phyloP scores from a whole-genome alignment of 2,888 invertebrate species.

The Cabera pusaria region DNA sequence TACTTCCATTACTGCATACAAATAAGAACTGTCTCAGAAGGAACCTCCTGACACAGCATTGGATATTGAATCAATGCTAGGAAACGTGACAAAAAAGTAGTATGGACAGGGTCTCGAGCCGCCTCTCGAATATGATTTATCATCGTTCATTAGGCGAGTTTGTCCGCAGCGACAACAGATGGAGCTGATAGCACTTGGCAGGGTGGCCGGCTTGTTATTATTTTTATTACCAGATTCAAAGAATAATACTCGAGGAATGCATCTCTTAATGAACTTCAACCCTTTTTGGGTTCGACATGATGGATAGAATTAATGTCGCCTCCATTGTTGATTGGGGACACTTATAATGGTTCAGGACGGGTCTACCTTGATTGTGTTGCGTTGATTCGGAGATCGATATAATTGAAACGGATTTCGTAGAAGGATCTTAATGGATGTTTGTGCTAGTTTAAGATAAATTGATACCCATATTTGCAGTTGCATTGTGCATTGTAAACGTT shows the following conservation, averaged over 20 bases:
- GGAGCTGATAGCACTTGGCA: constrained; percentile 84
- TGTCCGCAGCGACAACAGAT: constrained; percentile 84
- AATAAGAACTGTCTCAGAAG: background rate
- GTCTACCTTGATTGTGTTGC: constrained; percentile 57
- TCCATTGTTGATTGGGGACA: constrained; percentile 81
- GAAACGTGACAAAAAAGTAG: constrained; percentile 51
- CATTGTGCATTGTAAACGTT: constrained; percentile 15
- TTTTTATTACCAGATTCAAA: constrained; percentile 83
- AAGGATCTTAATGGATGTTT: constrained; percentile 45
- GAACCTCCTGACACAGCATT: constrained; percentile 39
- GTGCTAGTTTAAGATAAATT: constrained; percentile 35
- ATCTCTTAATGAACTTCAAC: constrained; percentile 82
- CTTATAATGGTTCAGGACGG: constrained; percentile 60
- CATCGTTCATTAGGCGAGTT: constrained; percentile 84
- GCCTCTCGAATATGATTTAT: constrained; percentile 84
- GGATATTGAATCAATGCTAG: constrained; percentile 32
- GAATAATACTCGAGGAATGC: constrained; percentile 83
- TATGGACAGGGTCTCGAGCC: constrained; percentile 64
- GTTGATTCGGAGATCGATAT: constrained; percentile 56
- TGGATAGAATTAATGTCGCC: constrained; percentile 82
- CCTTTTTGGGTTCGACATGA: constrained; percentile 79
- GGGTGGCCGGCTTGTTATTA: constrained; percentile 83
- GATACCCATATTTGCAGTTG: constrained; percentile 29
- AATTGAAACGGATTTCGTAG: constrained; percentile 51
- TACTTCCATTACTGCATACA: constrained; percentile 41